Base-by-base conservation (phyloP, 2,113 vertebrate species). In the Lamprotornis superbus region DNA sequence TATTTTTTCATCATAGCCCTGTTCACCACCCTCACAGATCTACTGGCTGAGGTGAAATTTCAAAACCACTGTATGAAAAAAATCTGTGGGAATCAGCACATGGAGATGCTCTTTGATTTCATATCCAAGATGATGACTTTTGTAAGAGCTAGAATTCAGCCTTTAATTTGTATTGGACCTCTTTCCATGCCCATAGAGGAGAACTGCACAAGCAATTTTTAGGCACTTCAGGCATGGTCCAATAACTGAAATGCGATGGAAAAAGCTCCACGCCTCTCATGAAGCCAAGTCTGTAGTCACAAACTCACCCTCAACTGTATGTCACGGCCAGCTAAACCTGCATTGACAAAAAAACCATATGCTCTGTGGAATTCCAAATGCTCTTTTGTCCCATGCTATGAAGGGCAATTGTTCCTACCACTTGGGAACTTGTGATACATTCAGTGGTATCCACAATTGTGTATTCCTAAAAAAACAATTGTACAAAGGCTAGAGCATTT, bases 141-240 rank as follows among this genome's bases (percentile, higher is more conserved):
- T 92, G 71, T 47, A 92, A 71, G 17, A 88, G 65, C 60, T 78
- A 84, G 53, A 89, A 94, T 92, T 92, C 65, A 92, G 76, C 60
- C 92, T 93, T 86, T 87, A 60, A 82, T 61, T 87, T 94, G 28
- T 71, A 71, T 24, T 39, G n/a, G 49, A 65, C 31, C 7, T 74
- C 42, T 39, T 87, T 63, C 89, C 42, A 61, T 83, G 46, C 39
- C 70, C 30, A 52, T 33, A 73, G 28, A 93, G 27, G 11, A 94
- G 61, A 92, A 50, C 42, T 59, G 60, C 46, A 37, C 15, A 87
- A 60, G 25, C 81, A 40, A 69, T 61, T 87, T 82, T 89, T 63
- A 91, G 70, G 84, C 47, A 57, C 33, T 82, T 79, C 49, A 76
- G 53, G 27, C 39, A 69, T 42, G 23, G 42, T 52, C 46, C 53